A percentile compares a stretch with the other conserved stretches of the same genome.
These are phyloP conservation scores for Sialia sialis DNA, from an alignment of 2,113 vertebrate species.

Conservation along the genomic window DNA sequence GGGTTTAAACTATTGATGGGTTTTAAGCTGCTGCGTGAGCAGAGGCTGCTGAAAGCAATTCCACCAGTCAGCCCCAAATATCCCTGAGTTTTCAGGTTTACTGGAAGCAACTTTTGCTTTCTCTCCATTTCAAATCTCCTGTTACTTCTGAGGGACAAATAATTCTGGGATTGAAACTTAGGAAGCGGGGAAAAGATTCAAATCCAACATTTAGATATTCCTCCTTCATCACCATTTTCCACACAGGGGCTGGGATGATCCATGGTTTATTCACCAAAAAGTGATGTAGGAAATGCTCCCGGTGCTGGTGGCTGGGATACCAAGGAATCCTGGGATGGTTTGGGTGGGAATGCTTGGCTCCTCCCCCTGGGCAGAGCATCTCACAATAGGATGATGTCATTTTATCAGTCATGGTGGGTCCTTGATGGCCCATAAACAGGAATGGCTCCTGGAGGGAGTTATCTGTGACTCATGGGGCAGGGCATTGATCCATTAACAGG, in stretches of 20 bases:
- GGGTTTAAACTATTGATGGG: not conserved
- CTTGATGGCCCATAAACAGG: no score
- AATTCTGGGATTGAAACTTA: not conserved
- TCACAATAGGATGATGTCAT: no score
- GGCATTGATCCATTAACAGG: no score
- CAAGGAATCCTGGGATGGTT: not conserved
- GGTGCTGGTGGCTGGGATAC: not conserved
- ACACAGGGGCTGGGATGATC: accelerated
- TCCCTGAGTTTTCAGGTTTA: not conserved
- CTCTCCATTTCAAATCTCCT: not conserved
- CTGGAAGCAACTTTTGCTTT: not conserved
- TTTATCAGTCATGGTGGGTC: no score
- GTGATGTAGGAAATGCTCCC: accelerated
- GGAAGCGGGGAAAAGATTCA: not conserved
- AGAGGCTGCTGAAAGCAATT: not conserved
- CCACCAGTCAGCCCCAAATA: not conserved
- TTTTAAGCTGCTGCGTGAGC: not conserved
- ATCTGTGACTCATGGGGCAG: no score
- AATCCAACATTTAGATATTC: accelerated
- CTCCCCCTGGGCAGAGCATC: no score
- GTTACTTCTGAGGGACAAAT: not conserved
- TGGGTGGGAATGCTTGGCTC: no score
- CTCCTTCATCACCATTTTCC: accelerated
- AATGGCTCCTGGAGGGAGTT: no score
- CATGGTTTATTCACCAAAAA: not conserved